These are phyloP conservation scores for Atlantisia rogersi DNA, from an alignment of 2,113 vertebrate species.

Conservation along the genomic window DNA sequence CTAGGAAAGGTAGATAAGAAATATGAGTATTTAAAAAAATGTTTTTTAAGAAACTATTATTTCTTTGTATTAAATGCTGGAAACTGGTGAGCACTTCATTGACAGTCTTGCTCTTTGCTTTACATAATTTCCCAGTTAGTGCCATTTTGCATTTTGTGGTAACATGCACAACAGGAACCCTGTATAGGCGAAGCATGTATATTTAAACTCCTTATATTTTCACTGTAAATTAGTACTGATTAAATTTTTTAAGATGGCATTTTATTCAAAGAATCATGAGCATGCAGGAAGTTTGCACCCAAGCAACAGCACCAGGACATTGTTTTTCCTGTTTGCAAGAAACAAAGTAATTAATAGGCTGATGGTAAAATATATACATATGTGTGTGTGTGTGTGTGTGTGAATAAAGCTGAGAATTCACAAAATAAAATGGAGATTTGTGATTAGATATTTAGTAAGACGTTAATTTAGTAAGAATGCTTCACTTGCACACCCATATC, in stretches of 20 bases:
- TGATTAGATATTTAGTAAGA: neutral
- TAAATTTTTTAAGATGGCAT: rapidly evolving
- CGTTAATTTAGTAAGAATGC: neutral
- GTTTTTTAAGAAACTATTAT: neutral
- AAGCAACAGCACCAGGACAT: neutral
- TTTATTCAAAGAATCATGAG: neutral
- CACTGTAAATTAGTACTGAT: neutral
- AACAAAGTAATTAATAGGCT: neutral
- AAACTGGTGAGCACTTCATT: neutral
- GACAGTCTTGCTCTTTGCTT: neutral
- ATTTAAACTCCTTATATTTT: neutral
- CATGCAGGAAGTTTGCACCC: neutral
- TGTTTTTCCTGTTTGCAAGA: neutral
- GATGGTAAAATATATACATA: neutral
- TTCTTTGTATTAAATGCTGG: neutral
- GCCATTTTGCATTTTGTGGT: neutral
- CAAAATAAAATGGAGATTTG: neutral
- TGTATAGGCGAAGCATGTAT: neutral
- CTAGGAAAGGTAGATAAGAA: neutral
- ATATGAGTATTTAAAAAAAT: neutral
- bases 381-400: neutral
- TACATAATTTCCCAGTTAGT: neutral
- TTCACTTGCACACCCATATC: neutral
- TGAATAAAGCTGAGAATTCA: neutral
- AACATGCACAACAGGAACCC: rapidly evolving